Conservation (phyloP, 2,888 invertebrate genomes). For the Osmoderma eremita region DNA sequence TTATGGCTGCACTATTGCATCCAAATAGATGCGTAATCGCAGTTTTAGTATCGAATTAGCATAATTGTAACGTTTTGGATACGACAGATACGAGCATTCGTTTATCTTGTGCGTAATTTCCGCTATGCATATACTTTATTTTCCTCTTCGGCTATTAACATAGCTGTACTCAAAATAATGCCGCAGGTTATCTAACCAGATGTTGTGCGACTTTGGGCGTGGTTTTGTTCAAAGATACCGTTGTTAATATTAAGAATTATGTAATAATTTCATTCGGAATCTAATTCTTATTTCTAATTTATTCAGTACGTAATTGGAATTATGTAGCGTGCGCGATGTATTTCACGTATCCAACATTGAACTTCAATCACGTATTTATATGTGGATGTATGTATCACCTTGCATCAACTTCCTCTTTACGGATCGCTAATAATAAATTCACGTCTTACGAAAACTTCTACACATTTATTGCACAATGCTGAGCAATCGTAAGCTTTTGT, state of each 20-base stretch:
- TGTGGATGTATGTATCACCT: too few species aligned
- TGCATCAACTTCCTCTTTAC: too few species aligned
- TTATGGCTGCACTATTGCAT: too few species aligned
- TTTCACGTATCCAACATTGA: too few species aligned
- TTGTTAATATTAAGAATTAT: constrained; percentile 27
- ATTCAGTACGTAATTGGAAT: not conserved
- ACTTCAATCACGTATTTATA: too few species aligned
- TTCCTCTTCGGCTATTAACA: constrained; percentile 9
- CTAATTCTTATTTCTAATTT: constrained; percentile 6
- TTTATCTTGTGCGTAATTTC: constrained; percentile 11
- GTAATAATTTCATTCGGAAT: constrained; percentile 17
- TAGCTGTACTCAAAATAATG: constrained; percentile 21
- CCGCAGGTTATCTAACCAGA: constrained; percentile 26
- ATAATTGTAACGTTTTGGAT: constrained; percentile 20
- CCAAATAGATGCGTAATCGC: not conserved
- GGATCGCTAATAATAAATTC: too few species aligned
- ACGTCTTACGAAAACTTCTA: too few species aligned
- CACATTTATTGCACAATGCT: too few species aligned
- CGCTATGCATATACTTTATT: constrained; percentile 6
- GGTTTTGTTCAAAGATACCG: constrained; percentile 30
- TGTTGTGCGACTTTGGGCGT: constrained; percentile 23
- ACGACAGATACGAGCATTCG: constrained; percentile 8
- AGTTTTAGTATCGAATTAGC: constrained; percentile 12
- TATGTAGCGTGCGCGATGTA: too few species aligned
- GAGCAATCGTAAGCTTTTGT: too few species aligned